Conservation (phyloP, 2,888 invertebrate genomes). For the Noctua comes region DNA sequence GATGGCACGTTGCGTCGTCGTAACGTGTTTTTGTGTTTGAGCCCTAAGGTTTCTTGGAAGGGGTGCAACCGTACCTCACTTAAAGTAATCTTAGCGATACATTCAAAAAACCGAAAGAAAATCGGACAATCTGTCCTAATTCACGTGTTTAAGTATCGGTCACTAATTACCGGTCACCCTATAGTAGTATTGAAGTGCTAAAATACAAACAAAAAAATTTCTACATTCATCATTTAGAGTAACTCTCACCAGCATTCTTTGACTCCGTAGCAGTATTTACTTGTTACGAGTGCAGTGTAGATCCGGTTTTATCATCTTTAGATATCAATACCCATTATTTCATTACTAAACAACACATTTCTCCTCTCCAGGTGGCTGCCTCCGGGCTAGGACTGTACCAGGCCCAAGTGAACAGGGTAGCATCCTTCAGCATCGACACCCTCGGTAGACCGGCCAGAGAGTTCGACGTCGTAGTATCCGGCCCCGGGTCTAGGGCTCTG, state of each 20-base stretch:
- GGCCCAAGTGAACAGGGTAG: conserved; percentile 94
- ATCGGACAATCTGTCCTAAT: no score
- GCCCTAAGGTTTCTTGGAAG: no score
- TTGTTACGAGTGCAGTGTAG: not conserved
- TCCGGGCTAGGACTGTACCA: conserved; percentile 96
- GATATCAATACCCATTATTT: not conserved
- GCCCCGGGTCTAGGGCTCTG: conserved; percentile 94
- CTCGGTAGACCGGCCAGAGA: conserved; percentile 95
- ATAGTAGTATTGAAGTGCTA: not conserved
- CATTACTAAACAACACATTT: not conserved
- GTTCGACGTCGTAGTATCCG: conserved; percentile 97
- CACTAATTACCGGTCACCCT: no score
- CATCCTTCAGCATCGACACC: conserved; percentile 97
- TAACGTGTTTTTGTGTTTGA: no score
- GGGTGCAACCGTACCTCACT: no score
- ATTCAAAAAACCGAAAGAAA: no score
- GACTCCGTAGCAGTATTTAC: not conserved
- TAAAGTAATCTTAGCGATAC: no score
- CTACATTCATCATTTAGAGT: not conserved
- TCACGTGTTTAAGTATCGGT: no score
- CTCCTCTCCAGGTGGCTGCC: conserved; percentile 90
- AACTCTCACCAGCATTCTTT: not conserved
- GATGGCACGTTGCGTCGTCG: no score
- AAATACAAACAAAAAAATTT: not conserved
- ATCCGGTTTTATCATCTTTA: not conserved